Conservation (phyloP, 2,888 invertebrate genomes). For the Cryptocephalus moraei region DNA sequence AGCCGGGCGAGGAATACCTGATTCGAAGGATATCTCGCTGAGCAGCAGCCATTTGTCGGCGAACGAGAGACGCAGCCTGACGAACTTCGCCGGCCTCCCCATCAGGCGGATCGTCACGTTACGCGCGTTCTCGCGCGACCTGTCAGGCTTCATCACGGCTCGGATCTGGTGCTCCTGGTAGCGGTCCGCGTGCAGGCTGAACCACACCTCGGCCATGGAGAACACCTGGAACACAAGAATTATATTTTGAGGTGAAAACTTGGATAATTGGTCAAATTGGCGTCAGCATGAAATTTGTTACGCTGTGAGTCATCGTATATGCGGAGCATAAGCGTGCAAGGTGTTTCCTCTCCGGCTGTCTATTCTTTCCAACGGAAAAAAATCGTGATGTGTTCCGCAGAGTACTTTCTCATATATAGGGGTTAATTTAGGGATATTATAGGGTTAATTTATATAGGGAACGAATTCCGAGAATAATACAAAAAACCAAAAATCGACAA, state of each 20-base stretch:
- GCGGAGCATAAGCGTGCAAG: no score
- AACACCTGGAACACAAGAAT: slow-evolving; percentile 52
- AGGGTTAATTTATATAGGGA: no score
- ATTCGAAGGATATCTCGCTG: slow-evolving; percentile 79
- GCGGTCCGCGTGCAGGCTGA: slow-evolving; percentile 66
- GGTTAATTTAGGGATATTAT: not conserved
- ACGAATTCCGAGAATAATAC: no score
- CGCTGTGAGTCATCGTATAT: no score
- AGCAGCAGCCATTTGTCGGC: slow-evolving; percentile 79
- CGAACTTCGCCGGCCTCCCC: slow-evolving; percentile 63
- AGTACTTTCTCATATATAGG: no score
- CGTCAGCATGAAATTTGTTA: not conserved
- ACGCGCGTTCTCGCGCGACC: slow-evolving; percentile 46
- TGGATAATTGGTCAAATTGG: not conserved
- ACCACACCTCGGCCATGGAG: slow-evolving; percentile 63
- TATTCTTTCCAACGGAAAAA: no score
- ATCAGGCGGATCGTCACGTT: slow-evolving; percentile 65
- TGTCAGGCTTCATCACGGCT: slow-evolving; percentile 46
- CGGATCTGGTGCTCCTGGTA: slow-evolving; percentile 60
- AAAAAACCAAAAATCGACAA: no score
- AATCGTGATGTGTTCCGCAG: no score
- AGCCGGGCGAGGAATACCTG: slow-evolving; percentile 46
- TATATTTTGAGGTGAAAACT: not conserved
- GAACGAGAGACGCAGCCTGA: slow-evolving; percentile 66
- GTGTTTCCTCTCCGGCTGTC: no score